Evolutionary conservation across 2,888 invertebrate species (phyloP).

Genomic region (Folsomia candida): DNA sequence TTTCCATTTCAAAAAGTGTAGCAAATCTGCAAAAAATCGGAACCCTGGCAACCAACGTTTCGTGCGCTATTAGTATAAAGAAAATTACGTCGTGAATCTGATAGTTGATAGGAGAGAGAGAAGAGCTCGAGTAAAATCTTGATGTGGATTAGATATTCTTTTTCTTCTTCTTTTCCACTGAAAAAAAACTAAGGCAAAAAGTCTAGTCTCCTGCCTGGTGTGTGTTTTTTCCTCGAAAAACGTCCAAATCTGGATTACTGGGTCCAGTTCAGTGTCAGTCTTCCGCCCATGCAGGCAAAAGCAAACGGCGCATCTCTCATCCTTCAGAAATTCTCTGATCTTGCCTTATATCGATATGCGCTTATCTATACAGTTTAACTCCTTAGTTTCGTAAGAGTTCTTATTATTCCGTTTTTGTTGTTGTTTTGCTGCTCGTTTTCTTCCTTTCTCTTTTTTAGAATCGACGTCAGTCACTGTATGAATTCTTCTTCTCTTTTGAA

Average conservation of each 20-base stretch:
- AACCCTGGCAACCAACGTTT: not conserved
- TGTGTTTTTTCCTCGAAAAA: not conserved
- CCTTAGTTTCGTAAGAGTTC: not conserved
- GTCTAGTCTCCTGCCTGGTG: too few species aligned
- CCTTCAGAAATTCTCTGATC: not conserved
- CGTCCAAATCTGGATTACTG: not conserved
- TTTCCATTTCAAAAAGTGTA: too few species aligned
- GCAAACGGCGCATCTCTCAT: not conserved
- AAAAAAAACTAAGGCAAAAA: too few species aligned
- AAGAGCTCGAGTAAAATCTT: not conserved
- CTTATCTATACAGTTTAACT: too few species aligned
- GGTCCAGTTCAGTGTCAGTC: not conserved
- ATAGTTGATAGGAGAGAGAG: not conserved
- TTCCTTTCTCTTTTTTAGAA: not conserved
- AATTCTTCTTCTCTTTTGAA: not conserved
- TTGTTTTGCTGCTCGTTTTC: not conserved
- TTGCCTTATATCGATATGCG: not conserved
- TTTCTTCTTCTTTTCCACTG: not conserved
- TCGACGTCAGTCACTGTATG: not conserved
- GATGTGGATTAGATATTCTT: not conserved
- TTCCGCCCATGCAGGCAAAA: too few species aligned
- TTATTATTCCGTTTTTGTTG: not conserved
- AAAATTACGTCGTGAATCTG: not conserved
- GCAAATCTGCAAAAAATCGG: too few species aligned
- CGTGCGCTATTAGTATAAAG: not conserved